Conservation (phyloP, 2,797 vertebrate species). For the Eidolon dupreanum region DNA sequence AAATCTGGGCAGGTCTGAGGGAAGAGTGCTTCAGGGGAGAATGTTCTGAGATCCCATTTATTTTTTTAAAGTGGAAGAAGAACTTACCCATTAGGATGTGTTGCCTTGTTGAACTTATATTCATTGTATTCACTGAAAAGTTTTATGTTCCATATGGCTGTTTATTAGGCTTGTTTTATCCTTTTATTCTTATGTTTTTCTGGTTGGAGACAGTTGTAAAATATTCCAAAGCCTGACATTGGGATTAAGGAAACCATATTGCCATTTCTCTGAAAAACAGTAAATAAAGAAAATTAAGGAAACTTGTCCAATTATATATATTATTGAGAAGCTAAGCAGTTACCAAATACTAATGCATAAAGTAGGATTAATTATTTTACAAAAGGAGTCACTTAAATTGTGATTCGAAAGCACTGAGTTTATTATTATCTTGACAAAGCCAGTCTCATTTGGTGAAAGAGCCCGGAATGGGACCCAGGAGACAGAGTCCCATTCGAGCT, state of each 20-base stretch:
- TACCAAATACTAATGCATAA: not conserved
- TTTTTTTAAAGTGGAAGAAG: not conserved
- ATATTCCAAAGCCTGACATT: constrained; percentile 6
- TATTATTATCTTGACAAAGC: not conserved
- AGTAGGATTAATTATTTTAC: constrained; percentile 20
- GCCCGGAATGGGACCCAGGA: not conserved
- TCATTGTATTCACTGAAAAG: not conserved
- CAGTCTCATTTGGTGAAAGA: not conserved
- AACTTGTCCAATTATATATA: not conserved
- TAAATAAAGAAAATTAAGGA: constrained; percentile 46
- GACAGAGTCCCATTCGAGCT: not conserved
- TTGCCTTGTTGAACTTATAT: not conserved
- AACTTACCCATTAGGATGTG: not conserved
- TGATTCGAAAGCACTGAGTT: not conserved
- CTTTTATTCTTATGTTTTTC: constrained; percentile 40
- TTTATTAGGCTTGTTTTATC: constrained; percentile 28
- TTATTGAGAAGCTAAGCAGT: constrained; percentile 15
- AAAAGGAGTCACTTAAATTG: constrained; percentile 10
- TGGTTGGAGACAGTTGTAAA: constrained; percentile 17
- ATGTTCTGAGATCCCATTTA: not conserved
- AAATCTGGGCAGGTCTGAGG: not conserved
- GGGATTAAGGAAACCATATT: constrained; percentile 9
- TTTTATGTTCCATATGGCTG: constrained; percentile 9
- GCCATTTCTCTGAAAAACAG: constrained; percentile 7
- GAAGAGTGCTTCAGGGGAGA: not conserved